These are phyloP conservation scores for Gopherus flavomarginatus DNA, from an alignment of 2,113 vertebrate species.

Conservation along the genomic window DNA sequence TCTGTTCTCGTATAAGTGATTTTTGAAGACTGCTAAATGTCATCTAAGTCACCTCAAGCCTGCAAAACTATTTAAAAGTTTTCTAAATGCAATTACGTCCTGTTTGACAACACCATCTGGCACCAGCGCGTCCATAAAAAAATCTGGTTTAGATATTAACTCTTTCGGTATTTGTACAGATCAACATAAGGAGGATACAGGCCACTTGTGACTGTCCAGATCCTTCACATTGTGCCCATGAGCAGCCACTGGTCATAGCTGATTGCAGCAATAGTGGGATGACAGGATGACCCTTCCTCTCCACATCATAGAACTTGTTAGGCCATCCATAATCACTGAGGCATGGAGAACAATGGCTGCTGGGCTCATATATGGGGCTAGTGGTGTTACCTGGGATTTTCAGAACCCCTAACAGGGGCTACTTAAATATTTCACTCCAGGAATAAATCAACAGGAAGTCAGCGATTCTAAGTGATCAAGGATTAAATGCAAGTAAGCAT, in stretches of 20 bases:
- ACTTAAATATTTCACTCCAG: too few relatives aligned
- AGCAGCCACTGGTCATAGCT: neutral
- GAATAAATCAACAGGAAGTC: too few relatives aligned
- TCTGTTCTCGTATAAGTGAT: slow-evolving; percentile 57
- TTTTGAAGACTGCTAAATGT: slow-evolving; percentile 66
- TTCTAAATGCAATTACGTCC: neutral
- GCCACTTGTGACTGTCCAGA: neutral
- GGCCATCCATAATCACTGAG: neutral
- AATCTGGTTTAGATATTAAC: slow-evolving; percentile 15
- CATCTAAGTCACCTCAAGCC: slow-evolving; percentile 38
- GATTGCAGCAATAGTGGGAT: neutral
- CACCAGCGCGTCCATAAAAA: neutral
- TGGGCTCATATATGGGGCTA: neutral
- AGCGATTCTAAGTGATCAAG: too few relatives aligned
- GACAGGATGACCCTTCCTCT: neutral
- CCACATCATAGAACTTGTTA: neutral
- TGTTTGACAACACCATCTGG: slow-evolving; percentile 65
- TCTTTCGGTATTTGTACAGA: neutral
- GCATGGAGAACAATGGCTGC: neutral
- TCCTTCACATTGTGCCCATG: neutral
- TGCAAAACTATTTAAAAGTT: slow-evolving; percentile 54
- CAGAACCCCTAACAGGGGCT: too few relatives aligned
- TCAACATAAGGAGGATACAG: neutral
- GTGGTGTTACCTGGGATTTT: too few relatives aligned
- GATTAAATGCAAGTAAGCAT: too few relatives aligned